These are phyloP conservation scores for Talpa occidentalis DNA, from an alignment of 2,113 vertebrate species.

Conservation along the genomic window DNA sequence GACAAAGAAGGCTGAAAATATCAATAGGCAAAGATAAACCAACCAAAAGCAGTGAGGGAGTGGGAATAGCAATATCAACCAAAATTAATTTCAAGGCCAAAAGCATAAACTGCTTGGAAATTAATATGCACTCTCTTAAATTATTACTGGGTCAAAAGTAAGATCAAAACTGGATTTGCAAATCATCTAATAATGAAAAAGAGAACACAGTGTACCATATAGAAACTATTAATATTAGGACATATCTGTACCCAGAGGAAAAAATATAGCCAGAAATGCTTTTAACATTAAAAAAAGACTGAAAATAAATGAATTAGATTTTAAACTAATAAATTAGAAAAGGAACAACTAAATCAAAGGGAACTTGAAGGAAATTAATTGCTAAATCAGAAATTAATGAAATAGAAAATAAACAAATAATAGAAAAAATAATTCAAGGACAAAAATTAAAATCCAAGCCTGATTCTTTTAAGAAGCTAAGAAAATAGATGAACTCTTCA, in stretches of 20 bases:
- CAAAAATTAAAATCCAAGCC: slow-evolving; percentile 42
- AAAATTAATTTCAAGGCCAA: background rate
- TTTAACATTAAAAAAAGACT: slow-evolving; percentile 28
- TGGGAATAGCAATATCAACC: background rate
- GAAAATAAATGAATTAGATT: slow-evolving; percentile 24
- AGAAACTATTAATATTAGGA: background rate
- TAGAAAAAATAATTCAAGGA: slow-evolving; percentile 40
- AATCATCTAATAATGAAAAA: slow-evolving; percentile 45
- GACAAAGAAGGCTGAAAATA: slow-evolving; percentile 68
- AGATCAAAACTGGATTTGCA: slow-evolving; percentile 53
- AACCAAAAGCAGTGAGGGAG: slow-evolving; percentile 38
- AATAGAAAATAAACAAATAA: slow-evolving; percentile 40
- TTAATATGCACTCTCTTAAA: background rate
- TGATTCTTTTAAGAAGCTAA: slow-evolving; percentile 9
- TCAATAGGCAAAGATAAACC: slow-evolving; percentile 52
- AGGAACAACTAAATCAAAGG: background rate
- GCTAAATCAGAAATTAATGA: slow-evolving; percentile 49
- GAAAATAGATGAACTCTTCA: background rate
- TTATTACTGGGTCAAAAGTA: slow-evolving; percentile 41
- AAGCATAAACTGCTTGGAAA: slow-evolving; percentile 53
- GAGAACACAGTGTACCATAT: background rate
- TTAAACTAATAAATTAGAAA: slow-evolving; percentile 52
- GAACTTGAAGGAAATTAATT: slow-evolving; percentile 38
- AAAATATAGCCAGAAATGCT: slow-evolving; percentile 37
- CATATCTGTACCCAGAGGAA: slow-evolving; percentile 21